Base-by-base conservation (phyloP, 2,113 vertebrate species). In the Chloropsis cyanopogon region DNA sequence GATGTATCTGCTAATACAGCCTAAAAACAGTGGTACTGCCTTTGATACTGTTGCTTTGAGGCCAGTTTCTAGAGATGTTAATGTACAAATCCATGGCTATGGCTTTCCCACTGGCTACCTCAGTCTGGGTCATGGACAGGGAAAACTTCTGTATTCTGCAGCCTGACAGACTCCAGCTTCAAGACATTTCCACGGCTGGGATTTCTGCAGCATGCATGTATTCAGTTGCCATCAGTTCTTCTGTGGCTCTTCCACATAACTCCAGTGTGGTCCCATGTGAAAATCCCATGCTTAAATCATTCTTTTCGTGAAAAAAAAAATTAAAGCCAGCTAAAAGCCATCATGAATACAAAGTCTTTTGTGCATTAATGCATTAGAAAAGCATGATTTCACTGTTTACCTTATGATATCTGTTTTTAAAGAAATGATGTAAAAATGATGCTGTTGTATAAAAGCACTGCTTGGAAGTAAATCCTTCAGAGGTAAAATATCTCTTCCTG, bases 1-100 rank as follows among this genome's bases (percentile, higher is more conserved):
- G 25, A 16, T 1, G 0, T 35, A 31, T 54, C 56, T 91, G 42
- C 11, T 60, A 68, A 39, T 11, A 22, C 7, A 59, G 14, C 10
- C 57, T 49, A 37, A 41, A 60, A 37, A 37, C 37, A 88, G 53
- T n/a, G n/a, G n/a, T n/a, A n/a, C n/a, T n/a, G n/a, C 31, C 64
- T 85, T 86, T 79, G 49, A 56, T 41, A 25, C 21, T 85, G 44
- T 31, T 64, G 63, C 24, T 69, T 65, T 72, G 26, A 29, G 49
- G 56, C 60, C 41, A 72, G 11, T 20, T 82, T 79, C 37, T 1
- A 4, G 49, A 82, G 44, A 35, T 18, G 14, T 60, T 60, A 54
- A 6, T 26, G 35, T 10, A 35, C 3, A 59, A 39, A 68, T 44
- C 39, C 2, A 1, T 1, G 1, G 4, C 47, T 54, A n/a, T 50